phyloP scores from a whole-genome alignment of 2,888 invertebrate species.

The Tiphia femorata region DNA sequence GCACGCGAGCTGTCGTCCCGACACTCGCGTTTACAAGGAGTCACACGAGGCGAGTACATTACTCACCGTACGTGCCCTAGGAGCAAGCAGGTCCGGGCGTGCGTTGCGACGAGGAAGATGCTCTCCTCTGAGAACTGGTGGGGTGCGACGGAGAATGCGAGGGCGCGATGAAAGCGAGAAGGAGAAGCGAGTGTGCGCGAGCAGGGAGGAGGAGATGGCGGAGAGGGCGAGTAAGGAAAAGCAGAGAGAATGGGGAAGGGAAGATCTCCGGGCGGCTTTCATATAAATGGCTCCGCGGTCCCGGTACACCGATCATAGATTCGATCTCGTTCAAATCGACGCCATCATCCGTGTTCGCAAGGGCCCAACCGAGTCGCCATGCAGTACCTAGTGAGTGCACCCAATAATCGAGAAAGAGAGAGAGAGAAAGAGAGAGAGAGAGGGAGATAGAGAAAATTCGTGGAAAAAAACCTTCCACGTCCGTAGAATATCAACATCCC shows the following conservation, averaged over 20 bases:
- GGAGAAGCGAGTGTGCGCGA: constrained; percentile 15
- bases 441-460: no score
- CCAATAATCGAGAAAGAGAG: no score
- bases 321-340: constrained; percentile 60
- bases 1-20: no score
- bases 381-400: constrained; percentile 63
- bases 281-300: constrained; percentile 62
- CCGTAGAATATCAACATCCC: no score
- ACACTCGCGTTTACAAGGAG: no score
- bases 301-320: constrained; percentile 52
- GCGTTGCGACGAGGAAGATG: constrained; percentile 8
- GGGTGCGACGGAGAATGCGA: constrained; percentile 37
- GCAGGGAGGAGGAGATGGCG: constrained; percentile 30
- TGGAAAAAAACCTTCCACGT: no score
- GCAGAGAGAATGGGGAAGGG: constrained; percentile 58
- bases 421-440: no score
- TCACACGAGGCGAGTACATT: neutral
- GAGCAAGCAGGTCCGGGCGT: neutral
- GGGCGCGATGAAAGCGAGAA: constrained; percentile 30
- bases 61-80: neutral
- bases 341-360: constrained; percentile 30
- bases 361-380: constrained; percentile 42
- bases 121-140: no score
- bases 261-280: constrained; percentile 60
- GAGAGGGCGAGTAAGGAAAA: constrained; percentile 42